A percentile compares a stretch with the other conserved stretches of the same genome.
Evolutionary conservation across 2,113 vertebrate species (phyloP).

Genomic region (Sialia sialis): DNA sequence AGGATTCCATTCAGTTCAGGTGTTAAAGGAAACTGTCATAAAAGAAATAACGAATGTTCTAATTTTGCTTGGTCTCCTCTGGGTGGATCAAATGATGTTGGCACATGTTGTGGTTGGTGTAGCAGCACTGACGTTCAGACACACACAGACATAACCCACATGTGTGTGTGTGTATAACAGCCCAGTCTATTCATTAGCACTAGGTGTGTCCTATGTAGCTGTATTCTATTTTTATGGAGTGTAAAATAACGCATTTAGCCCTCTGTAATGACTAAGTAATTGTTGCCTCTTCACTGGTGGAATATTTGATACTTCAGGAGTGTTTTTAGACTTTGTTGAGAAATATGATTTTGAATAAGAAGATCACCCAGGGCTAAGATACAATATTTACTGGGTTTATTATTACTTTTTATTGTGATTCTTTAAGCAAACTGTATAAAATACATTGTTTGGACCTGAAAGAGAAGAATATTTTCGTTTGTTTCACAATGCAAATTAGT

Average conservation of each 20-base stretch:
- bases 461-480: neutral
- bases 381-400: neutral
- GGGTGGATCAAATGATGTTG: neutral
- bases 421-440: neutral
- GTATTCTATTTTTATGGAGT: neutral
- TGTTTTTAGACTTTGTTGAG: neutral
- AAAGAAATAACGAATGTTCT: neutral
- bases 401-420: neutral
- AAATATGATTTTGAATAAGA: neutral
- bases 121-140: neutral
- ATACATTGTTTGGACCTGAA: neutral
- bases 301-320: neutral
- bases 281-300: neutral
- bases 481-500: neutral
- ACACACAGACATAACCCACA: accelerated
- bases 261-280: neutral
- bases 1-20: neutral
- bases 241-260: neutral
- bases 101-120: neutral
- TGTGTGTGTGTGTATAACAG: neutral
- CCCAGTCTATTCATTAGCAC: neutral
- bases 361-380: neutral
- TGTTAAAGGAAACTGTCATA: neutral
- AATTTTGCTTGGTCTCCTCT: neutral
- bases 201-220: neutral